These are phyloP conservation scores for Leucopternis melanops DNA, from an alignment of 2,113 vertebrate genomes.

Conservation along the genomic window DNA sequence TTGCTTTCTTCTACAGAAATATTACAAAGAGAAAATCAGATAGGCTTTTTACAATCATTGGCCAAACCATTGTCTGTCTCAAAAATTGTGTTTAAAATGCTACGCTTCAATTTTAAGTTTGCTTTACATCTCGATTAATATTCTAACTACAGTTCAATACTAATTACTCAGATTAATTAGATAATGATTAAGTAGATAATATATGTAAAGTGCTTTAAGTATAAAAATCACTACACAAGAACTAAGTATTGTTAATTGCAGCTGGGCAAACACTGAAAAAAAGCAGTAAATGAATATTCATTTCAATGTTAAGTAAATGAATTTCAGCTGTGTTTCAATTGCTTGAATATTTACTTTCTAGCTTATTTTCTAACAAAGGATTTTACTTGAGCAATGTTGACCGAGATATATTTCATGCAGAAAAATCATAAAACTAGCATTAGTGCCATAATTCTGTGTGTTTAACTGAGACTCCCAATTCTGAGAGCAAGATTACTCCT, in stretches of 20 bases:
- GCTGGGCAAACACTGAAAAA: background rate
- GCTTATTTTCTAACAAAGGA: background rate
- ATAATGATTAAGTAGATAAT: constrained; percentile 14
- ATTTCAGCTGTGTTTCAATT: constrained; percentile 27
- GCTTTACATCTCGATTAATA: background rate
- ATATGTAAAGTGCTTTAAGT: background rate
- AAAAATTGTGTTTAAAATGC: background rate
- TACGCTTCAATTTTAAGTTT: background rate
- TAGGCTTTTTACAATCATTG: background rate
- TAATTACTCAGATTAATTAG: constrained; percentile 35
- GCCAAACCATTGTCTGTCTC: background rate
- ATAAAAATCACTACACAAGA: background rate
- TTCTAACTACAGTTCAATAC: background rate
- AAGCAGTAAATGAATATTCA: background rate
- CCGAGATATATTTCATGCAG: background rate
- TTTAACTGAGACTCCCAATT: background rate
- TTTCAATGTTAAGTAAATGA: background rate
- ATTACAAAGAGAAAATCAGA: background rate
- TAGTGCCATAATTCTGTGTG: background rate
- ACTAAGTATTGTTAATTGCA: constrained; percentile 27
- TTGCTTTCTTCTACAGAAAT: background rate
- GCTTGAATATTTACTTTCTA: background rate
- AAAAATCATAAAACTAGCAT: background rate
- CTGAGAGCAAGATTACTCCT: background rate
- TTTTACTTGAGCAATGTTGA: background rate